These are phyloP conservation scores for Octonoba sinensis DNA, from an alignment of 2,888 invertebrate species.

Conservation along the genomic window DNA sequence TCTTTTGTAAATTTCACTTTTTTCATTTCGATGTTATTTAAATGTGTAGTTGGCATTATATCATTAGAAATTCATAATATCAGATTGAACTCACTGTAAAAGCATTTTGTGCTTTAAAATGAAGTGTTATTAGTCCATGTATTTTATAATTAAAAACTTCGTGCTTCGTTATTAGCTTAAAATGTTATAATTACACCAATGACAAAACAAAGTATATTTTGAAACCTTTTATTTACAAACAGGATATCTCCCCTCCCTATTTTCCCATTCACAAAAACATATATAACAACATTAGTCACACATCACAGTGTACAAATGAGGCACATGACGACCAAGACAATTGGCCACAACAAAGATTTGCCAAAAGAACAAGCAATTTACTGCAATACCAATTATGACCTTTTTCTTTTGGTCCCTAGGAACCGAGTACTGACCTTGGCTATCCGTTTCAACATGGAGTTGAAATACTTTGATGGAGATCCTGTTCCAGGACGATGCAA, in stretches of 20 bases:
- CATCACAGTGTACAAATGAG: slow-evolving; percentile 64
- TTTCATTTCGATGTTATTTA: too few species aligned
- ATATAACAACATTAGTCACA: slow-evolving; percentile 62
- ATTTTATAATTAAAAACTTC: too few species aligned
- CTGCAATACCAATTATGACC: slow-evolving; percentile 27
- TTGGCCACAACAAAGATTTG: slow-evolving; percentile 58
- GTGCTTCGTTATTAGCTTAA: too few species aligned
- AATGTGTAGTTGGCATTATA: too few species aligned
- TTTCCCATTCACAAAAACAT: slow-evolving; percentile 54
- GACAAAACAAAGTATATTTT: neutral
- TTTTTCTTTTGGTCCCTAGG: slow-evolving; percentile 22
- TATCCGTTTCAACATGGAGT: slow-evolving; percentile 40
- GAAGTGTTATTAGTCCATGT: too few species aligned
- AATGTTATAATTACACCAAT: too few species aligned
- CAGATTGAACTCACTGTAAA: too few species aligned
- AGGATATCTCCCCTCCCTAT: slow-evolving; percentile 57
- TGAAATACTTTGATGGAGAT: slow-evolving; percentile 50
- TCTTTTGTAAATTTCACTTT: too few species aligned
- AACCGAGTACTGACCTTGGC: slow-evolving; percentile 27
- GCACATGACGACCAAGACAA: slow-evolving; percentile 61
- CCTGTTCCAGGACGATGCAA: slow-evolving; percentile 33
- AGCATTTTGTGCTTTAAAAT: too few species aligned
- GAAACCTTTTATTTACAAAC: slow-evolving; percentile 59
- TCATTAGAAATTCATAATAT: too few species aligned
- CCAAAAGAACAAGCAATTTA: slow-evolving; percentile 47